Evolutionary conservation across 2,888 invertebrate genomes (phyloP).

Genomic region (Eupsilia transversa): DNA sequence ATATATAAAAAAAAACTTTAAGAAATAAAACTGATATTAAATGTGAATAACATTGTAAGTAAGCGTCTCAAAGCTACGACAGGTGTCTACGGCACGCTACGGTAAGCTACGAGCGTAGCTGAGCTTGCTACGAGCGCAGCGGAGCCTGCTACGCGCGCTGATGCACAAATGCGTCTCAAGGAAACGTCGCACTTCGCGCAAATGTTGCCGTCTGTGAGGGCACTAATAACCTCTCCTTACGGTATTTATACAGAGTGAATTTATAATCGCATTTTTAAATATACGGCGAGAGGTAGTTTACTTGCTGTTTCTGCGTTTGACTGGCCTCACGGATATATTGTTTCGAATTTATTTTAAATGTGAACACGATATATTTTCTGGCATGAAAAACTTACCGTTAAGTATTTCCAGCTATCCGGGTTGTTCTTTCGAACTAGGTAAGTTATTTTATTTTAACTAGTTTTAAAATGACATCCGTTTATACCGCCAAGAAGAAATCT

Average conservation of each 20-base stretch:
- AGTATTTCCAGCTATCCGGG: not conserved
- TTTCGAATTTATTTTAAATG: not conserved
- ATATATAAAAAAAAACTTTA: not conserved
- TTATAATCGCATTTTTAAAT: conserved; percentile 1
- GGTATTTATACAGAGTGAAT: conserved; percentile 24
- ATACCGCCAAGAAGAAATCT: not conserved
- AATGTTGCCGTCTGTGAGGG: conserved; percentile 49
- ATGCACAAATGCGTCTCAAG: conserved; percentile 59
- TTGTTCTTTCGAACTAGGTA: not conserved
- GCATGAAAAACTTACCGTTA: not conserved
- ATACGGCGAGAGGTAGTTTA: not conserved
- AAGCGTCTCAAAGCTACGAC: conserved; percentile 53
- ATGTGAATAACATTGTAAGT: conserved; percentile 31
- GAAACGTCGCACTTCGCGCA: conserved; percentile 42
- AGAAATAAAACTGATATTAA: conserved; percentile 10
- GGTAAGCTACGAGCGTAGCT: conserved; percentile 56
- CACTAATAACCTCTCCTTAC: conserved; percentile 40
- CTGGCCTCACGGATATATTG: not conserved
- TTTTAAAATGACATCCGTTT: not conserved
- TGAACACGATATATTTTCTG: not conserved
- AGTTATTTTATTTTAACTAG: not conserved
- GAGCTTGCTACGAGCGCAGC: conserved; percentile 43
- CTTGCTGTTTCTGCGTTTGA: not conserved
- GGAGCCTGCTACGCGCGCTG: conserved; percentile 53
- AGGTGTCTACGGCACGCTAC: conserved; percentile 56